Evolutionary conservation across 2,113 vertebrate genomes (phyloP).

Genomic region (Oenanthe melanoleuca): DNA sequence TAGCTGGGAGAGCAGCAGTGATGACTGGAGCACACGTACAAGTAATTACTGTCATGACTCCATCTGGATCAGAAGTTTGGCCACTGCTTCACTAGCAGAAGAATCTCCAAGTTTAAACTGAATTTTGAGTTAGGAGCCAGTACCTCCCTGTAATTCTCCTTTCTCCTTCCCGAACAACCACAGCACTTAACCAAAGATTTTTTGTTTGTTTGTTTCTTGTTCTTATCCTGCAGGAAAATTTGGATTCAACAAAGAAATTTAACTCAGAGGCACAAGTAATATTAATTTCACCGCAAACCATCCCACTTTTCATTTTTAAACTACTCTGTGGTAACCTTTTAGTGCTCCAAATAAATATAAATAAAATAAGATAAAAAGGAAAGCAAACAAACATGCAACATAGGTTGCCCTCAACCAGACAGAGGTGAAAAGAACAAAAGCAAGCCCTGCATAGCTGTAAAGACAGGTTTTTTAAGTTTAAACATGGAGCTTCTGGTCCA

Average conservation of each 20-base stretch:
- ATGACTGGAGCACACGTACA: background rate
- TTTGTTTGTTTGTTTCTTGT: background rate
- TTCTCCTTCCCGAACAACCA: background rate
- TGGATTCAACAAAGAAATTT: background rate
- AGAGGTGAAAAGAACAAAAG: background rate
- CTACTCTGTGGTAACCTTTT: background rate
- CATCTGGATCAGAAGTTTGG: conserved; percentile 26
- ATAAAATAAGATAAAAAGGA: background rate
- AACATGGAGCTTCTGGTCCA: background rate
- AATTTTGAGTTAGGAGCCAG: background rate
- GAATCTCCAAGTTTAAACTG: background rate
- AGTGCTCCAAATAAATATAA: background rate
- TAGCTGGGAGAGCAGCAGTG: background rate
- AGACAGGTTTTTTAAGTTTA: background rate
- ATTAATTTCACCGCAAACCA: background rate
- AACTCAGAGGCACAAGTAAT: background rate
- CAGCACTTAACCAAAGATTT: background rate
- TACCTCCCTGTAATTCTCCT: background rate
- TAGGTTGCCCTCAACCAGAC: background rate
- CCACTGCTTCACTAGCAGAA: background rate
- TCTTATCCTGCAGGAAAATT: background rate
- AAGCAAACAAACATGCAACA: background rate
- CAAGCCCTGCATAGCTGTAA: background rate
- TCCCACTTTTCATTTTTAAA: background rate
- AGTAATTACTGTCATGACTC: conserved; percentile 46